Evolutionary conservation across 2,888 invertebrate genomes (phyloP), one percentile per base, ranked within the genome.

Genomic region (Harpagoxenus sublaevis): DNA sequence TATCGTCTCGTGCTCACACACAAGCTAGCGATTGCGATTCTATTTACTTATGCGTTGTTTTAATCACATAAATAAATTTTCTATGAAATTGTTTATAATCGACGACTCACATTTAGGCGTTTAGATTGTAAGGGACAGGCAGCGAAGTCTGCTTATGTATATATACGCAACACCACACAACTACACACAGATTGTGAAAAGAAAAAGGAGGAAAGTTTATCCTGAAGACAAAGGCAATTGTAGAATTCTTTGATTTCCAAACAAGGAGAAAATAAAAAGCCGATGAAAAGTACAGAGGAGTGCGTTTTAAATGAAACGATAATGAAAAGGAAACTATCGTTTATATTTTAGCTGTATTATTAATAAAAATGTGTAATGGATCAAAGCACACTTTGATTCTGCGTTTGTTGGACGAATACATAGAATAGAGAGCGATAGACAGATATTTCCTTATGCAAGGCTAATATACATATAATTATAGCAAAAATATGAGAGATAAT

Each of bases 11-110:
- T 94, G 93, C 93, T 93, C 79, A 81, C 92, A 79, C 92, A 92
- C 88, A 89, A 93, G 90, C 42, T 93, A 93, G 94, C 91, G 91
- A 92, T 91, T 86, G 89, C 68, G 48, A 71, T 71, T 81, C 48
- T 81, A 81, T 60, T 93, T 91, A 92, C 91, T 93, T 93, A 92
- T 78, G 78, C 88, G 90, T 94, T 94, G 92, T 94, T 94, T 94
- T 94, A 93, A 94, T 94, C 93, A 93, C 90, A 93, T 92, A 93
- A 81, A 81, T 81, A 81, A 94, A 94, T 94, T 94, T 94, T 94
- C 93, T 94, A 94, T 94, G 89, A 93, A 94, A 93, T 92, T 94
- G 93, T 94, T 94, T 94, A 94, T 94, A 94, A 93, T 90, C 88
- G 87, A 92, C 60, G 84, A 91, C 87, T 88, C 92, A 92, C 89